These are phyloP conservation scores for Forficula auricularia DNA, from an alignment of 1,140 invertebrate genomes.

Conservation along the genomic window DNA sequence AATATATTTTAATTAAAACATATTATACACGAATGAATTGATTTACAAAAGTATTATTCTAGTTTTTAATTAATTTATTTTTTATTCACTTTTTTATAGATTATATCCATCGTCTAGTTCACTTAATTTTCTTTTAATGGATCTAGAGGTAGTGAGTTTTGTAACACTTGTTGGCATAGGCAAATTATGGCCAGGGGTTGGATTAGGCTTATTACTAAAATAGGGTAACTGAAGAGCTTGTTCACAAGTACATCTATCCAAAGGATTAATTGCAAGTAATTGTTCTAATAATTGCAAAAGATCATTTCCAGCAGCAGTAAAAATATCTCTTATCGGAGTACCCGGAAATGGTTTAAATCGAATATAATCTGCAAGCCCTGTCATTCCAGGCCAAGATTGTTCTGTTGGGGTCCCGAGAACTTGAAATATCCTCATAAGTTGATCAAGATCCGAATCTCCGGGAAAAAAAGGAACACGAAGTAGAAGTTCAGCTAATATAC, in stretches of 20 bases:
- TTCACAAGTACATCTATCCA: conserved; percentile 62
- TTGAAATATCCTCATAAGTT: conserved; percentile 87
- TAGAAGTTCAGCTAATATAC: conserved; percentile 90
- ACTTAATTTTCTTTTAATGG: too few species aligned
- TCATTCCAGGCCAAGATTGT: conserved; percentile 80
- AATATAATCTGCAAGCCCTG: conserved; percentile 75
- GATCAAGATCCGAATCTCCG: conserved; percentile 92
- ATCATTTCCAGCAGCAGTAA: conserved; percentile 88
- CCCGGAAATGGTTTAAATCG: conserved; percentile 75
- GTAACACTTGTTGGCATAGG: too few species aligned
- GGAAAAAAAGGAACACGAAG: conserved; percentile 83
- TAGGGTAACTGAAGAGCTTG: conserved; percentile 67
- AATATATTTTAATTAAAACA: too few species aligned
- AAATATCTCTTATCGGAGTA: conserved; percentile 76
- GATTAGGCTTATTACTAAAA: conserved; percentile 77
- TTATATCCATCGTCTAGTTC: too few species aligned
- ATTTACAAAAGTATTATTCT: too few species aligned
- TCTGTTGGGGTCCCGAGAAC: conserved; percentile 81
- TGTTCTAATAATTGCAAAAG: conserved; percentile 66
- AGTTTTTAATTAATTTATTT: too few species aligned
- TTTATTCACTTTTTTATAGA: too few species aligned
- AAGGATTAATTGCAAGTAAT: conserved; percentile 70
- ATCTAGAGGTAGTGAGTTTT: too few species aligned
- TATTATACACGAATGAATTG: too few species aligned
- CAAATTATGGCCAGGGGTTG: conserved; percentile 58